A percentile compares a stretch with the other conserved stretches of the same genome.
Evolutionary conservation across 2,113 vertebrate genomes (phyloP).

Genomic region (Pseudopipra pipra): DNA sequence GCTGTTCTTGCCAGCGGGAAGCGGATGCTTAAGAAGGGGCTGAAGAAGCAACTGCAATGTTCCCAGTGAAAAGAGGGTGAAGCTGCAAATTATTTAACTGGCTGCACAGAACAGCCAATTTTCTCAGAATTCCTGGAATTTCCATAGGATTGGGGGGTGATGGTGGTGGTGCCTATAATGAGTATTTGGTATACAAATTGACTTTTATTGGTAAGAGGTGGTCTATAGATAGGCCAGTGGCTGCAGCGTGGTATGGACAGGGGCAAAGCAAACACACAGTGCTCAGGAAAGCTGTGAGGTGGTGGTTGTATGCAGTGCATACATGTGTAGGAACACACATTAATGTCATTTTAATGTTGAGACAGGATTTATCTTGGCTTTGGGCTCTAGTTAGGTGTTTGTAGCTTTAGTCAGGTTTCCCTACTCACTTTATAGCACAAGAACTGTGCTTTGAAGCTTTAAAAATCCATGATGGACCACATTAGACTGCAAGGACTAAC

Average conservation of each 20-base stretch:
- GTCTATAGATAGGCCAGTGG: background rate
- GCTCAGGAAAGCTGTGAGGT: background rate
- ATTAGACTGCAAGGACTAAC: background rate
- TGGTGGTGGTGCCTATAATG: background rate
- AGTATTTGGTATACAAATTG: background rate
- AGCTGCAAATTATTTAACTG: background rate
- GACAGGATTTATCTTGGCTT: background rate
- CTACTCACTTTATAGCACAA: background rate
- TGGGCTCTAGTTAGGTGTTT: background rate
- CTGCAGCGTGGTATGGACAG: background rate
- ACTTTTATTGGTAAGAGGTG: background rate
- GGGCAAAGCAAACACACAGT: background rate
- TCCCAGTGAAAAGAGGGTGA: background rate
- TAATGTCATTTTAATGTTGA: background rate
- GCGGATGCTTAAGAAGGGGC: background rate
- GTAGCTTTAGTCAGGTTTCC: background rate
- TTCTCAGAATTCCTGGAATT: background rate
- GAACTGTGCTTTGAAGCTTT: background rate
- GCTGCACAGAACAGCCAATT: background rate
- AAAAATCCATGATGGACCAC: background rate
- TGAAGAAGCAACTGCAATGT: background rate
- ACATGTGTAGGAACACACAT: background rate
- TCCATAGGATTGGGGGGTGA: rapidly evolving
- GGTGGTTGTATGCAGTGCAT: background rate
- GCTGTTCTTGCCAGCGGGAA: background rate